Conservation (phyloP, 2,888 invertebrate species). For the Scelioninae gen. 2 region DNA sequence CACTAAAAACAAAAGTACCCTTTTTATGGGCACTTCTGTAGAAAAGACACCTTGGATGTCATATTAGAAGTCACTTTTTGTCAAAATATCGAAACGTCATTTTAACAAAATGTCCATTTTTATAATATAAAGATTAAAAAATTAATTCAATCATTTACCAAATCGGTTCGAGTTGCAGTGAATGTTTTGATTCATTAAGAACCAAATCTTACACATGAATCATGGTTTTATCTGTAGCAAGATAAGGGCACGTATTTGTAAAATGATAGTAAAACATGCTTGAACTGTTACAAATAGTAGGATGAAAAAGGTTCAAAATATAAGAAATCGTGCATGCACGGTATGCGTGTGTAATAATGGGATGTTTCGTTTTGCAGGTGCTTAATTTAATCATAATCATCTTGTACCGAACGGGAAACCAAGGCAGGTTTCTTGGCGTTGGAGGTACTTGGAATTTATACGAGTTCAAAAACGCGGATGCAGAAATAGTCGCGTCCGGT, state of each 20-base stretch:
- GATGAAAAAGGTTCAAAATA: slow-evolving; percentile 18
- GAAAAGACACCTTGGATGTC: too few relatives aligned
- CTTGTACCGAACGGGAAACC: slow-evolving; percentile 88
- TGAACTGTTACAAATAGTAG: slow-evolving; percentile 10
- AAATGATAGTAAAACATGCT: slow-evolving; percentile 64
- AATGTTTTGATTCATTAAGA: slow-evolving; percentile 60
- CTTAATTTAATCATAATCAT: slow-evolving; percentile 87
- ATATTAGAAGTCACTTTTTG: too few relatives aligned
- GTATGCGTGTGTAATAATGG: slow-evolving; percentile 14
- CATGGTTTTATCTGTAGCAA: slow-evolving; percentile 64
- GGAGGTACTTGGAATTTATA: slow-evolving; percentile 94
- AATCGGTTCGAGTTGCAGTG: too few relatives aligned
- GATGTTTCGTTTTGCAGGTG: slow-evolving; percentile 78
- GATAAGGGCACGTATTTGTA: slow-evolving; percentile 71
- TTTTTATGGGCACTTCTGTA: too few relatives aligned
- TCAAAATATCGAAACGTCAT: too few relatives aligned
- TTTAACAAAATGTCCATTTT: too few relatives aligned
- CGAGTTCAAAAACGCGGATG: slow-evolving; percentile 91
- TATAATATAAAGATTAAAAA: too few relatives aligned
- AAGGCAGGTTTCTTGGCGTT: slow-evolving; percentile 88
- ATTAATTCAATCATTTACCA: too few relatives aligned
- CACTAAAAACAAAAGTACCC: too few relatives aligned
- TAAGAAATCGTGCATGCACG: too few relatives aligned
- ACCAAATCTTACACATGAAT: slow-evolving; percentile 65
- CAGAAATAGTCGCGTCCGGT: slow-evolving; percentile 91